Percentiles rank a stretch among this genome's conserved stretches.
Conservation (phyloP, 2,888 invertebrate genomes). For the Congeria kusceri region DNA sequence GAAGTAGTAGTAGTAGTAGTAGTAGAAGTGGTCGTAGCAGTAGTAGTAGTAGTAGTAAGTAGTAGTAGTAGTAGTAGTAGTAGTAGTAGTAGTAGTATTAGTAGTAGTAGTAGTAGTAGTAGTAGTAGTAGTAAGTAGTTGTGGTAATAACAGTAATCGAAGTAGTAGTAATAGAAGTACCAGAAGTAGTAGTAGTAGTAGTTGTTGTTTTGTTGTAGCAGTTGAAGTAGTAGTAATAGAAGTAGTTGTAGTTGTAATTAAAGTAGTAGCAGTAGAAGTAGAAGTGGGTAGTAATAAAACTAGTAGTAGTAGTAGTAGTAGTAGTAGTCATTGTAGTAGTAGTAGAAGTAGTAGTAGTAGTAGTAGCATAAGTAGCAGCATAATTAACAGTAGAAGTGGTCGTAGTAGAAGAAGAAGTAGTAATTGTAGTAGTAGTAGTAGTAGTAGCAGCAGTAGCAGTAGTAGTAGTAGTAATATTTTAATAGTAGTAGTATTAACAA, state of each 20-base stretch:
- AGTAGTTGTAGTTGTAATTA: background rate
- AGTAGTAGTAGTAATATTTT: too few relatives aligned
- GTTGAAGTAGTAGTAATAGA: background rate
- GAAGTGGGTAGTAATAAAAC: background rate
- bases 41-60: constrained; percentile 6
- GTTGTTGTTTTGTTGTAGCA: background rate
- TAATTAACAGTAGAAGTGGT: too few relatives aligned
- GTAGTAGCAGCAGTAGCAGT: too few relatives aligned
- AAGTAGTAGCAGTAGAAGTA: constrained; percentile 4
- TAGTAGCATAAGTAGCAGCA: too few relatives aligned
- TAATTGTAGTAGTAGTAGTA: too few relatives aligned
- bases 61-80: constrained; percentile 10
- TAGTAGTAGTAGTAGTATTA: background rate
- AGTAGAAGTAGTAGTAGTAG: constrained; percentile 6
- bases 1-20: constrained; percentile 8
- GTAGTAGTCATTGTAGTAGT: background rate
- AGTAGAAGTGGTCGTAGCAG: background rate
- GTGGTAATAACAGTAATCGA: background rate
- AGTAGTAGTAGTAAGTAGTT: background rate
- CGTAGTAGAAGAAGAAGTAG: too few relatives aligned
- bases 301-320: constrained; percentile 5
- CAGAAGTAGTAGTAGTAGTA: constrained; percentile 4
- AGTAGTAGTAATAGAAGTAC: background rate
- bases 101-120: background rate
- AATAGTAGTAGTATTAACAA: too few relatives aligned